Evolutionary conservation across 2,113 vertebrate genomes (phyloP).

Genomic region (Zootoca vivipara): DNA sequence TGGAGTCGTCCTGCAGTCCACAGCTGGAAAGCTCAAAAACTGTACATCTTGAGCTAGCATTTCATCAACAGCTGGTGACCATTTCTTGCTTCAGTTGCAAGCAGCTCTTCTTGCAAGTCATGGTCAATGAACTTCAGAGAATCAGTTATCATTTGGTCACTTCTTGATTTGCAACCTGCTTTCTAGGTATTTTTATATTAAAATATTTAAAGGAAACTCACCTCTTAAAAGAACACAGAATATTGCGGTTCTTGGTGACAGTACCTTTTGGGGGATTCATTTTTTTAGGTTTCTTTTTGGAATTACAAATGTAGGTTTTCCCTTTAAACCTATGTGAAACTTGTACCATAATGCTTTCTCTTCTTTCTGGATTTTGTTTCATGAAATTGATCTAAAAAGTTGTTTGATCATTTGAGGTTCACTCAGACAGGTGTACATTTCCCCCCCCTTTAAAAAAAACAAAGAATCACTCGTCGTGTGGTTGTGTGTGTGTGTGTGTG

Average conservation of each 20-base stretch:
- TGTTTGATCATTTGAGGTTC: conserved; percentile 14
- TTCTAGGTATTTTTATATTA: not conserved
- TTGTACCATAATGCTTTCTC: conserved; percentile 26
- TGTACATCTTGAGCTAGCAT: conserved; percentile 24
- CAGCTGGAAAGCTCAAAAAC: conserved; percentile 25
- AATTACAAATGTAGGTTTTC: conserved; percentile 18
- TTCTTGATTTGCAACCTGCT: not conserved
- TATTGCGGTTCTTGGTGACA: not conserved
- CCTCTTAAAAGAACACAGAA: conserved; percentile 12
- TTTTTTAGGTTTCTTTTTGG: not conserved
- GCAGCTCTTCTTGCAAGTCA: conserved; percentile 1
- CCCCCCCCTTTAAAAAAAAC: not conserved
- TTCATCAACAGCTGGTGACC: conserved; percentile 7
- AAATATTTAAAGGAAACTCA: not conserved
- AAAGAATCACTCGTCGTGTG: not conserved
- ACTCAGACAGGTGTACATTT: not conserved
- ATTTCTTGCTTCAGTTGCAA: not conserved
- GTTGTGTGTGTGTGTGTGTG: not conserved
- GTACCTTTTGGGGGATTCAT: not conserved
- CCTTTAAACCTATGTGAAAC: conserved; percentile 9
- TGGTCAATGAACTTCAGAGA: not conserved
- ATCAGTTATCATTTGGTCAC: not conserved
- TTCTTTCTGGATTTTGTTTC: conserved; percentile 7
- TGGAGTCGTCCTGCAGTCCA: conserved; percentile 27
- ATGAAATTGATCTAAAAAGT: conserved; percentile 7